These are phyloP conservation scores for Lytechinus variegatus DNA, from an alignment of 35 echinoderm and acorn worm species.

Conservation along the genomic window DNA sequence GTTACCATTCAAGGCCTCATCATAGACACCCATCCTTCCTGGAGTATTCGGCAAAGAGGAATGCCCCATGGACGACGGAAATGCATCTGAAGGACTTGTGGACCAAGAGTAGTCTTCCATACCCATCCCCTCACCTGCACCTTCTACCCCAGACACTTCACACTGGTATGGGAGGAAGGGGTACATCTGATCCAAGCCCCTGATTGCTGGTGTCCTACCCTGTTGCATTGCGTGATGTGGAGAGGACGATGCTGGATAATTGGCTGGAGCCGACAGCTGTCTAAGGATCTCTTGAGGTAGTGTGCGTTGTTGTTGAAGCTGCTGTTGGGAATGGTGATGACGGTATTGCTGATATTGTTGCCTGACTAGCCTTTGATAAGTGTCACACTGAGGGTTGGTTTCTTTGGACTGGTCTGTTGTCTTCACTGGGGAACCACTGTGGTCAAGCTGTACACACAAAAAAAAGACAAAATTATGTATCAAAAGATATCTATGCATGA, in stretches of 20 bases:
- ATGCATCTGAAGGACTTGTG: slow-evolving; percentile 1
- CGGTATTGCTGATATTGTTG: slow-evolving; percentile 48
- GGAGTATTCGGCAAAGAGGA: not conserved
- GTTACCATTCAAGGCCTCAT: slow-evolving; percentile 32
- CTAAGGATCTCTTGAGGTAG: slow-evolving; percentile 38
- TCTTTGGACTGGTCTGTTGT: not conserved
- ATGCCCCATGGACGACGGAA: slow-evolving; percentile 43
- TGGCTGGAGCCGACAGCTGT: slow-evolving; percentile 24
- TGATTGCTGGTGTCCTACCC: not conserved
- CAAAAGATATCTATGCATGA: not conserved
- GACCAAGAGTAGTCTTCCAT: slow-evolving; percentile 55
- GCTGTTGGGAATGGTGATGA: slow-evolving; percentile 22
- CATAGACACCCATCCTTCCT: not conserved
- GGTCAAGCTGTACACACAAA: slow-evolving; percentile 15
- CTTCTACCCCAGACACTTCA: slow-evolving; percentile 51
- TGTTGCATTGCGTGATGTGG: not conserved
- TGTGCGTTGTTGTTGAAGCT: slow-evolving; percentile 37
- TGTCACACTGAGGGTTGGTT: slow-evolving; percentile 18
- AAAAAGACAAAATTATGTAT: not conserved
- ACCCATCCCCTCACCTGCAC: slow-evolving; percentile 57
- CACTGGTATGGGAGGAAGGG: slow-evolving; percentile 36
- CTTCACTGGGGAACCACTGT: not conserved
- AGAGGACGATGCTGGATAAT: not conserved
- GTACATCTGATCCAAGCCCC: not conserved
- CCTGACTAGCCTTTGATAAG: slow-evolving; percentile 20